phyloP scores from a whole-genome alignment of 1,140 invertebrate genomes.

The Drosophila nannoptera region DNA sequence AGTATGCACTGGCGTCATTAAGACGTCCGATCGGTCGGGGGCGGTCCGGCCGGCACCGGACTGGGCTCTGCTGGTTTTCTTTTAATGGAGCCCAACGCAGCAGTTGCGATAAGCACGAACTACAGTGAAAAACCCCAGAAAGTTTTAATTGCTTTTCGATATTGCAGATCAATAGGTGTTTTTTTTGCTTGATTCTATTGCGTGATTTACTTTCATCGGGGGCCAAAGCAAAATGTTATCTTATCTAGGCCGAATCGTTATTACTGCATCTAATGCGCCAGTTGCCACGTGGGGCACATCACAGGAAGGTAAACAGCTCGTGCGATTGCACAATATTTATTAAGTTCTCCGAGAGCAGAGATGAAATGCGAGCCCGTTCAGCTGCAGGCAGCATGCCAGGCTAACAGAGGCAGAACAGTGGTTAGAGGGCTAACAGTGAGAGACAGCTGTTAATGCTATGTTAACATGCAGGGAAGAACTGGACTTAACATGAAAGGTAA shows the following conservation, averaged over 20 bases:
- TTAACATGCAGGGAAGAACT: too few species aligned
- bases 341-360: slow-evolving; percentile 4
- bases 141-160: slow-evolving; percentile 1
- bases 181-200: neutral
- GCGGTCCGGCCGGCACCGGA: neutral
- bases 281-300: slow-evolving; percentile 15
- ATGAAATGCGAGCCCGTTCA: neutral
- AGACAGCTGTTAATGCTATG: neutral
- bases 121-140: slow-evolving; percentile 2
- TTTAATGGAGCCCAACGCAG: slow-evolving; percentile 13
- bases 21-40: too few species aligned
- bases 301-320: neutral
- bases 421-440: neutral
- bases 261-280: slow-evolving; percentile 28
- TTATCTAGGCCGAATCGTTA: slow-evolving; percentile 10
- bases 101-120: slow-evolving; percentile 24
- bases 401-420: neutral
- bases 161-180: slow-evolving; percentile 10
- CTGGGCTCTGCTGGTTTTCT: neutral
- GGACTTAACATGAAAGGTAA: too few species aligned
- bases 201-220: slow-evolving; percentile 5
- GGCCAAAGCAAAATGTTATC: neutral
- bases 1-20: slow-evolving; percentile 18
- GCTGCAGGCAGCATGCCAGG: neutral
- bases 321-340: slow-evolving; percentile 33